Conservation (phyloP, 2,113 vertebrate species). For the Mesoclemmys tuberculata region DNA sequence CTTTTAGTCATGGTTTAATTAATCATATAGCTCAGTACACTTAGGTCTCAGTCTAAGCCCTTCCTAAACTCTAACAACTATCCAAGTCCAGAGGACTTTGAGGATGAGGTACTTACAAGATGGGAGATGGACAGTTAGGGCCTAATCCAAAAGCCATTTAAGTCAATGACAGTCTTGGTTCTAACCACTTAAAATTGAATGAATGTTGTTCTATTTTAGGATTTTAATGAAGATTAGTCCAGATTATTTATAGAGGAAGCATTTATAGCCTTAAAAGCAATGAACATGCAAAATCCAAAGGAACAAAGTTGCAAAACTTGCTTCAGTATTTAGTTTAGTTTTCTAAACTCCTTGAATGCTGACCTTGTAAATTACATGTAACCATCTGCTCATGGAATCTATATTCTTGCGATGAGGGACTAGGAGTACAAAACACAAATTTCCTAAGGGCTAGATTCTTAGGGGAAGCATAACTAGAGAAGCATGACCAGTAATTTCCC, state of each 20-base stretch:
- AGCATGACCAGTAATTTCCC: slow-evolving; percentile 44
- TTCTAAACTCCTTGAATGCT: slow-evolving; percentile 17
- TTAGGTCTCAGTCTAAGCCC: not conserved
- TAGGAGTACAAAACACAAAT: slow-evolving; percentile 2
- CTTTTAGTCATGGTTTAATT: not conserved
- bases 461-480: slow-evolving; percentile 37
- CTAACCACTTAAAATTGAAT: not conserved
- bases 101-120: not conserved
- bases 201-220: not conserved
- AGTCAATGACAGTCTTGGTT: not conserved
- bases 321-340: not conserved
- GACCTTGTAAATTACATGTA: slow-evolving; percentile 37
- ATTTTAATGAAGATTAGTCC: not conserved
- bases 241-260: not conserved
- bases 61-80: not conserved
- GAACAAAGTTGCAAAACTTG: rapidly evolving
- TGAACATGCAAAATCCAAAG: not conserved
- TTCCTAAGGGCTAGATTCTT: slow-evolving; percentile 48
- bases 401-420: not conserved
- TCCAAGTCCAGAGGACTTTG: too few relatives aligned
- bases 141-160: not conserved
- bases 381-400: slow-evolving; percentile 35
- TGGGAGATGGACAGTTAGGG: too few relatives aligned
- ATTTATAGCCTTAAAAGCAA: not conserved
- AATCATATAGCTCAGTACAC: not conserved